Conservation (phyloP, 2,113 vertebrate genomes). For the Lanius collurio region DNA sequence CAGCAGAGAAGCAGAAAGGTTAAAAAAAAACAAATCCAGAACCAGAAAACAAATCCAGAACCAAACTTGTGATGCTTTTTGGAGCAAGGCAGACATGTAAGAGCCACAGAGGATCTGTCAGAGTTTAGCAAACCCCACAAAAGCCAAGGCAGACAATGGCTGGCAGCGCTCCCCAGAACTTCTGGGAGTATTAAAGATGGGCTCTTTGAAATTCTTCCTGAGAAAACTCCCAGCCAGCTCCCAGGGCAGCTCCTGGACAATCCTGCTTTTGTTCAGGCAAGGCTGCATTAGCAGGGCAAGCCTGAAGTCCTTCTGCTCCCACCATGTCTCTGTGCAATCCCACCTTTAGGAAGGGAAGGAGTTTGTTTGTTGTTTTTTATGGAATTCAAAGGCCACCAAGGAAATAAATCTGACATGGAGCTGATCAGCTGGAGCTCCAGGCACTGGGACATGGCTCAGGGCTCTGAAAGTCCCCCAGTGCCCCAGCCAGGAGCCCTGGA, state of each 20-base stretch:
- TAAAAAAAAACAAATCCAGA: not conserved
- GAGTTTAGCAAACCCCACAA: not conserved
- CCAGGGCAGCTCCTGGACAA: slow-evolving; percentile 24
- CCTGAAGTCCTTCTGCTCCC: not conserved
- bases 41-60: not conserved
- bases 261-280: slow-evolving; percentile 19
- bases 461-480: not conserved
- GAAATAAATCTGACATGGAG: not conserved
- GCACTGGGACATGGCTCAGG: not conserved
- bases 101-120: not conserved
- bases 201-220: not conserved
- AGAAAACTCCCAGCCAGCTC: slow-evolving; percentile 14
- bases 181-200: not conserved
- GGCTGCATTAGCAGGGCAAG: not conserved
- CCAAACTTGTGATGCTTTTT: not conserved
- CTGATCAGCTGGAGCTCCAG: not conserved
- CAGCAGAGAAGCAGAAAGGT: not conserved
- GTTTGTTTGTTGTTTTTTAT: not conserved
- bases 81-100: not conserved
- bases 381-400: not conserved
- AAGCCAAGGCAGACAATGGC: not conserved
- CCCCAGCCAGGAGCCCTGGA: not conserved
- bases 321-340: not conserved
- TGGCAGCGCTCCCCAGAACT: not conserved
- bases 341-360: fast-evolving